Base-by-base conservation (phyloP, 2,113 vertebrate species). In the Xiphias gladius region DNA sequence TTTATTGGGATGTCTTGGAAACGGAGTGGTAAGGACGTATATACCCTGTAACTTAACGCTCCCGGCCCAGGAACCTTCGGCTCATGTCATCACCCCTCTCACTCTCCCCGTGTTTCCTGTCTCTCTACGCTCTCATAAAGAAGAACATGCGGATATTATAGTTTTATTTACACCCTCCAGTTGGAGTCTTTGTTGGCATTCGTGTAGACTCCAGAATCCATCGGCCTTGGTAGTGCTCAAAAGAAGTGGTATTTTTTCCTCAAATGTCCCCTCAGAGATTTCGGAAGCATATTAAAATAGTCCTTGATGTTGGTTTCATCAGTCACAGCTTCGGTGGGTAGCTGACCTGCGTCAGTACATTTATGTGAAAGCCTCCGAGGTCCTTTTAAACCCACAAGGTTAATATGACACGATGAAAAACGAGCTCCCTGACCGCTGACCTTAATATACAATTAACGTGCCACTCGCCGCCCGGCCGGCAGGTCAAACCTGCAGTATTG, bases 401-500 rank as follows among this genome's bases (percentile, higher is more conserved):
- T 88, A 87, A 87, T 74, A 69, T 65, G 88, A 73, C 86, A 67
- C 7, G 58, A 75, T 89, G 85, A 86, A 84, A 83, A 88, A 86
- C 1, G 78, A 87, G 80, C 80, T 86, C 68, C 4, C 86, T 80
- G 82, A 82, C 88, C 84, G n/a, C 88, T 87, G 88, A 90, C 85
- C 87, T 90, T 90, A 90, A 88, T 85, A 54, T 76, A 76, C 79
- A 80, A 83, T 92, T 86, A 89, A 84, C 86, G 87, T 87, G 85
- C 86, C 68, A 39, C 71, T 87, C 86, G 70, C 69, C 52, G 70
- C 52, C n/a, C 62, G 0, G 69, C 75, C 26, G 28, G 85, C 20
- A 59, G 86, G 86, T 89, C 88, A 78, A 9, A 39, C 73, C 84
- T 68, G 22, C 80, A 48, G 73, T 73, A 69, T 80, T 58, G 72